These are phyloP conservation scores for Spinibarbus caldwelli DNA, from an alignment of 2,797 vertebrate species.

Conservation along the genomic window DNA sequence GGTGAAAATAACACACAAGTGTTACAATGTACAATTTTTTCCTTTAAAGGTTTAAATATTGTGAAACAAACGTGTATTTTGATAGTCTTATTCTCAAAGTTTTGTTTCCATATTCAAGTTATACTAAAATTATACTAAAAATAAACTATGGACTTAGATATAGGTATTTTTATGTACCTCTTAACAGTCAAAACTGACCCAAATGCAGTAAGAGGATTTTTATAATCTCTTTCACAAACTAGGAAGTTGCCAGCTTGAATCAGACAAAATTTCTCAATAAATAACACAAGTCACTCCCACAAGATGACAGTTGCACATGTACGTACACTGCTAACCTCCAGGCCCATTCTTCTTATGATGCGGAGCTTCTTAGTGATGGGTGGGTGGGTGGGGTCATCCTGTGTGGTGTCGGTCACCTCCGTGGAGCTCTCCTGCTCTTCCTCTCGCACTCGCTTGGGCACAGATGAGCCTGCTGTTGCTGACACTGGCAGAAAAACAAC, in stretches of 20 bases:
- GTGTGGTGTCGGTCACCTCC: constrained; percentile 81
- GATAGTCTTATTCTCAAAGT: not conserved
- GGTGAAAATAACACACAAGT: not conserved
- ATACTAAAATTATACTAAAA: not conserved
- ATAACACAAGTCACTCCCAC: not conserved
- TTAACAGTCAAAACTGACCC: not conserved
- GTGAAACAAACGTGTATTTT: not conserved
- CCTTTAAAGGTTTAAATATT: not conserved
- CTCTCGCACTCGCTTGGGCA: constrained; percentile 91
- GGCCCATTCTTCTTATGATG: constrained; percentile 84
- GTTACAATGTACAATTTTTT: not conserved
- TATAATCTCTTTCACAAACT: not conserved
- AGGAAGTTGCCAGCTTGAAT: not conserved
- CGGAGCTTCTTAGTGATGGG: constrained; percentile 90
- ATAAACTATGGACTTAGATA: not conserved
- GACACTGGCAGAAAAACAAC: constrained; percentile 78
- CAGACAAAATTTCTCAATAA: not conserved
- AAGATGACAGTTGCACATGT: not conserved
- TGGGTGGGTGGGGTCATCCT: constrained; percentile 85
- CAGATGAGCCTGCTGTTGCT: constrained; percentile 86
- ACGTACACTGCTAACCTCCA: constrained; percentile 86
- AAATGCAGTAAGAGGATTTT: not conserved
- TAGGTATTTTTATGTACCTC: not conserved
- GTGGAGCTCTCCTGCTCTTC: constrained; percentile 87
- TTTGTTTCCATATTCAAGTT: too few species aligned